phyloP scores from a whole-genome alignment of 2,888 invertebrate genomes.

The Theretra japonica region DNA sequence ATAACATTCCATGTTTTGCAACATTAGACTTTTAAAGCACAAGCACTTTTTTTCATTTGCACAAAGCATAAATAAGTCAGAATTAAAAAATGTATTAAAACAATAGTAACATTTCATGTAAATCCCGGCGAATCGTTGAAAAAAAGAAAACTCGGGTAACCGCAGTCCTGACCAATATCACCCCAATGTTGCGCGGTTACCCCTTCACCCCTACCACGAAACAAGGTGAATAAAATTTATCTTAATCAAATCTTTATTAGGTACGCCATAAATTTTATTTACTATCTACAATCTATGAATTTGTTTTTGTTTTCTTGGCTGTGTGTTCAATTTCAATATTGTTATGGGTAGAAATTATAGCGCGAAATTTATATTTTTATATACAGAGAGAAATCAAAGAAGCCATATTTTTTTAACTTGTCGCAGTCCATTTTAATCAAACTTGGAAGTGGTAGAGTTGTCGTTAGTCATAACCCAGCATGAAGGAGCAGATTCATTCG shows the following conservation, averaged over 20 bases:
- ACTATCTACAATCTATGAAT: not conserved
- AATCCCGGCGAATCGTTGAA: constrained; percentile 19
- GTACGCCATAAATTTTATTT: not conserved
- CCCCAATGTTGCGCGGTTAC: constrained; percentile 23
- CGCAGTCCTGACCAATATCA: constrained; percentile 24
- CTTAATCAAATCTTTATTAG: not conserved
- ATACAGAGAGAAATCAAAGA: too few relatives aligned
- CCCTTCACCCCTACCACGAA: constrained; percentile 16
- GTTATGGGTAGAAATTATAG: too few relatives aligned
- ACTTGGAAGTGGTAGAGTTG: too few relatives aligned
- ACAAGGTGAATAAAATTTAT: not conserved
- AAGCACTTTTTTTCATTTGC: constrained; percentile 21
- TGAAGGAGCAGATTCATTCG: too few relatives aligned
- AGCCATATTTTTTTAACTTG: too few relatives aligned
- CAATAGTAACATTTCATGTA: constrained; percentile 21
- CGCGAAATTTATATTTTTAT: too few relatives aligned
- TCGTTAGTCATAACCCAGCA: too few relatives aligned
- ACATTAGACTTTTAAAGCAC: constrained; percentile 1
- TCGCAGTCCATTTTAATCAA: too few relatives aligned
- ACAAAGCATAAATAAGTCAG: constrained; percentile 16
- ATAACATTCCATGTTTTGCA: not conserved
- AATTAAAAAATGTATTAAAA: constrained; percentile 19
- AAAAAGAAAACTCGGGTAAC: not conserved
- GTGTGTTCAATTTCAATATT: too few relatives aligned
- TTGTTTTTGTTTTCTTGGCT: not conserved